Percentiles rank a stretch among this genome's conserved stretches.
Evolutionary conservation across 2,888 invertebrate genomes (phyloP).

Genomic region (Pasiphila rectangulata): DNA sequence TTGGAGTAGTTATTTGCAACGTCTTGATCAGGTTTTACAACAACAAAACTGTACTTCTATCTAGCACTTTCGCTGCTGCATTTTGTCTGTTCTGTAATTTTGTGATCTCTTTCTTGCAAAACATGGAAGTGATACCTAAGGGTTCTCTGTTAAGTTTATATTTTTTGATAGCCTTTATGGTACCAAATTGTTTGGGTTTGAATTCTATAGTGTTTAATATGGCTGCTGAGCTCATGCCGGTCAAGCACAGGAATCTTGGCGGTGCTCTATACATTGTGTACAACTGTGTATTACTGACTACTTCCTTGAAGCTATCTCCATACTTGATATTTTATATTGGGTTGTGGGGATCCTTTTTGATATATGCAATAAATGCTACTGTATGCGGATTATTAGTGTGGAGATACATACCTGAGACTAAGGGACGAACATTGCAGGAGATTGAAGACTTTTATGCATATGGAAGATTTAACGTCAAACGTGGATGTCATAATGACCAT

Average conservation of each 20-base stretch:
- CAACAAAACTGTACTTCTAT: slow-evolving; percentile 26
- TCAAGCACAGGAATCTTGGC: slow-evolving; percentile 31
- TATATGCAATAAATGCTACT: slow-evolving; percentile 21
- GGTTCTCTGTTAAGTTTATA: slow-evolving; percentile 26
- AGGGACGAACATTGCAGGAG: slow-evolving; percentile 26
- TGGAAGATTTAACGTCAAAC: slow-evolving; percentile 14
- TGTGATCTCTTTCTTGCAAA: slow-evolving; percentile 19
- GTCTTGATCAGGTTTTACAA: slow-evolving; percentile 25
- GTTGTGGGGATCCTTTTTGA: slow-evolving; percentile 29
- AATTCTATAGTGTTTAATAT: slow-evolving; percentile 20
- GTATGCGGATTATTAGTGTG: slow-evolving; percentile 25
- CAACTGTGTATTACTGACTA: slow-evolving; percentile 21
- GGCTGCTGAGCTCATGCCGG: slow-evolving; percentile 33
- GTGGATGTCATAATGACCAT: not conserved
- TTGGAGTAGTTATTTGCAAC: slow-evolving; percentile 17
- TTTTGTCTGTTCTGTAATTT: slow-evolving; percentile 13
- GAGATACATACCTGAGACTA: slow-evolving; percentile 32
- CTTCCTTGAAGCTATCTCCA: slow-evolving; percentile 28
- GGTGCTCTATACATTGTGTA: slow-evolving; percentile 28
- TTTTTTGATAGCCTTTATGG: slow-evolving; percentile 22
- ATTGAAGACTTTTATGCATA: slow-evolving; percentile 30
- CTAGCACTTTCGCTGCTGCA: slow-evolving; percentile 18
- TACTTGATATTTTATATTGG: slow-evolving; percentile 27
- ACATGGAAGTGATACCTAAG: slow-evolving; percentile 16
- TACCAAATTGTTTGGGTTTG: slow-evolving; percentile 23